These are phyloP conservation scores for Neogale vison DNA, from an alignment of 2,113 vertebrate genomes.

Conservation along the genomic window DNA sequence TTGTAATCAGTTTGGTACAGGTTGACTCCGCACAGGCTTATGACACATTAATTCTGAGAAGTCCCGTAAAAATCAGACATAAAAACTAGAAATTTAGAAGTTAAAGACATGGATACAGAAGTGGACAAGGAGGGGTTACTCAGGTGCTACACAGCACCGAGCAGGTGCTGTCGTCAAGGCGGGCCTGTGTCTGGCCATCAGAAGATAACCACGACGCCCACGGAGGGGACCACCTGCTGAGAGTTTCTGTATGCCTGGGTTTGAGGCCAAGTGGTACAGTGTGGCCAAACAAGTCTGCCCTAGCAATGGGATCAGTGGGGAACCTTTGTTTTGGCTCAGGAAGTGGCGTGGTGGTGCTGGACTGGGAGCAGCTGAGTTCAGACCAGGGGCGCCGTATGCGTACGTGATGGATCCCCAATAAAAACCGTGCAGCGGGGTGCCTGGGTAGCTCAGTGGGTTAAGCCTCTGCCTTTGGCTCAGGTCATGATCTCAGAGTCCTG, in stretches of 20 bases:
- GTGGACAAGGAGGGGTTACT: neutral
- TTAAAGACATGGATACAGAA: neutral
- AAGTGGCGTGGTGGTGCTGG: neutral
- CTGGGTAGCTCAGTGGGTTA: too few species aligned
- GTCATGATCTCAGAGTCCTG: too few species aligned
- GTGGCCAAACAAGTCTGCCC: neutral
- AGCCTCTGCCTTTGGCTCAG: too few species aligned
- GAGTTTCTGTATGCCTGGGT: neutral
- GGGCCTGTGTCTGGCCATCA: neutral
- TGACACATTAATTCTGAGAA: neutral
- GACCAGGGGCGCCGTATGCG: rapidly evolving
- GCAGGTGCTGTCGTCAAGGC: neutral
- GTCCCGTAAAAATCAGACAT: neutral
- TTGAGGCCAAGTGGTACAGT: too few species aligned
- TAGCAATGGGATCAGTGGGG: neutral
- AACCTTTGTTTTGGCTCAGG: neutral
- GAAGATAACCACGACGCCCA: neutral
- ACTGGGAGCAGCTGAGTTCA: neutral
- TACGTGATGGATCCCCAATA: neutral
- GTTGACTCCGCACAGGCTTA: neutral
- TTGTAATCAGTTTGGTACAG: neutral
- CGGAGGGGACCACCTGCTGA: neutral
- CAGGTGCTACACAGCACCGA: neutral
- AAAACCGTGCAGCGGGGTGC: neutral
- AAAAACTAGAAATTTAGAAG: neutral